These are phyloP conservation scores for Antidorcas marsupialis DNA, from an alignment of 2,113 vertebrate species.

Conservation along the genomic window DNA sequence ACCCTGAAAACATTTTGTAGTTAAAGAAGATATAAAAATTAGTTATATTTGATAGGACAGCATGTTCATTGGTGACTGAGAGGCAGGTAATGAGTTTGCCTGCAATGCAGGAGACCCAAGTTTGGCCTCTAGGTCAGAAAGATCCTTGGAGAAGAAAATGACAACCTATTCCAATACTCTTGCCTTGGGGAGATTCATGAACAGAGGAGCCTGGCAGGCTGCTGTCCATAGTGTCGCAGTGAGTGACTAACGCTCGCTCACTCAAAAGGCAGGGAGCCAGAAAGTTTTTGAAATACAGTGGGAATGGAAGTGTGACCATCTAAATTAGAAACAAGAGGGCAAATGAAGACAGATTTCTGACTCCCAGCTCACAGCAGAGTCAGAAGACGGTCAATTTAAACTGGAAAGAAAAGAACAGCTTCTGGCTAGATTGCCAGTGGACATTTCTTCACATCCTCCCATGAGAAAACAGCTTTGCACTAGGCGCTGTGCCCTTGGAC, in stretches of 20 bases:
- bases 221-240: neutral
- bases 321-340: rapidly evolving
- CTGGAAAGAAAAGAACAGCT: neutral
- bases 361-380: neutral
- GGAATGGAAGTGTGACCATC: neutral
- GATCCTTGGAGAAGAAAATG: neutral
- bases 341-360: rapidly evolving
- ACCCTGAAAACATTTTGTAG: neutral
- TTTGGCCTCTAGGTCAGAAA: neutral
- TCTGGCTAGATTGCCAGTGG: rapidly evolving
- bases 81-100: neutral
- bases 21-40: neutral
- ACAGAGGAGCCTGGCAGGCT: neutral
- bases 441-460: rapidly evolving
- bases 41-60: neutral
- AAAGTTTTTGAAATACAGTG: neutral
- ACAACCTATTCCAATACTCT: neutral
- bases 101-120: neutral
- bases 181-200: neutral
- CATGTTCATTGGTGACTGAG: neutral
- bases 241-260: neutral
- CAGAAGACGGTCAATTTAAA: neutral
- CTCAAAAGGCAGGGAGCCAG: neutral
- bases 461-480: neutral
- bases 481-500: neutral